phyloP scores from a whole-genome alignment of 2,113 vertebrate species.

The Apodemus sylvaticus region DNA sequence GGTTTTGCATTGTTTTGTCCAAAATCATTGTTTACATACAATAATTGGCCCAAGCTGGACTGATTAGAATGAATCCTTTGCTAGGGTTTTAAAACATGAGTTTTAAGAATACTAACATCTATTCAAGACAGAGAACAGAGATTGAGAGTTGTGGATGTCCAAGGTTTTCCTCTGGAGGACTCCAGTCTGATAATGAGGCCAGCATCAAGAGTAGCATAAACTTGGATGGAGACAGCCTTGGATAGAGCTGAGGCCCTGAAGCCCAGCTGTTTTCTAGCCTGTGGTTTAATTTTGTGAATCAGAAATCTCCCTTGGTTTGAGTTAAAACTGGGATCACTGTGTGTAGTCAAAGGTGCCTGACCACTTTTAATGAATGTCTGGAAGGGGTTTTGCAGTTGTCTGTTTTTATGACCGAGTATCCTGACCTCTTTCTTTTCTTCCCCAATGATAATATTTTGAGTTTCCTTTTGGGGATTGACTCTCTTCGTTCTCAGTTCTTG shows the following conservation, averaged over 20 bases:
- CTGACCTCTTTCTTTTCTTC: not conserved
- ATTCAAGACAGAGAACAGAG: not conserved
- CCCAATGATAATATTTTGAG: not conserved
- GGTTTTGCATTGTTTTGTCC: not conserved
- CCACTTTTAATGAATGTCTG: not conserved
- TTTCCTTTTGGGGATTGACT: not conserved
- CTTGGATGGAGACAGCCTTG: not conserved
- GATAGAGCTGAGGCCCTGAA: not conserved
- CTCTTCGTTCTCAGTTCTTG: not conserved
- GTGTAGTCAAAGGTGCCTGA: not conserved
- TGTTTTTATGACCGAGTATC: not conserved
- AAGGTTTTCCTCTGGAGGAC: not conserved
- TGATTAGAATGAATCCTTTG: not conserved
- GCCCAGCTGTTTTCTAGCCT: not conserved
- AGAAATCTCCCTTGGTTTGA: not conserved
- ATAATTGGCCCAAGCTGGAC: not conserved
- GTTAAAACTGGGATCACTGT: not conserved
- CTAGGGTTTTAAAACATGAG: not conserved
- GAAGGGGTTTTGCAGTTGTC: not conserved
- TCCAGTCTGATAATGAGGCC: not conserved
- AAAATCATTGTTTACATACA: not conserved
- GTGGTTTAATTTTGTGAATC: not conserved
- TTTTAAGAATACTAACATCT: not conserved
- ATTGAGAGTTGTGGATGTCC: not conserved
- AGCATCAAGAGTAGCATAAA: not conserved